Evolutionary conservation across 1,140 invertebrate species (phyloP).

Genomic region (Apis cerana): DNA sequence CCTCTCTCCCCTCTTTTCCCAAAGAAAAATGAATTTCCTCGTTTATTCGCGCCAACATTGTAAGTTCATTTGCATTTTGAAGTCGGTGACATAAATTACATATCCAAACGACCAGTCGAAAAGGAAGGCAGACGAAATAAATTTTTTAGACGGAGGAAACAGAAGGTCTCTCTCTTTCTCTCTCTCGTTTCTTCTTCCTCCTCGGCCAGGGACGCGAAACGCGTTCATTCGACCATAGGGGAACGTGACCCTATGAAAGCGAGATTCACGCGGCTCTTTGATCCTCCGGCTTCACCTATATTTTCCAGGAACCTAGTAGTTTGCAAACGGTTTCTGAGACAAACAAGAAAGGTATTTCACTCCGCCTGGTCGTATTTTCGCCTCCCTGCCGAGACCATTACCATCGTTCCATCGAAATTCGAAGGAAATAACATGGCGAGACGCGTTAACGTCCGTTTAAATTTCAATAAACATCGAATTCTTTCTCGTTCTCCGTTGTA

Average conservation of each 20-base stretch:
- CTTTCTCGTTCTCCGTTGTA: neutral
- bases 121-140: conserved; percentile 11
- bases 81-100: conserved; percentile 16
- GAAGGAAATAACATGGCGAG: neutral
- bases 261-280: conserved; percentile 54
- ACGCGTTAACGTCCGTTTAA: neutral
- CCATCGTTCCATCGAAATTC: neutral
- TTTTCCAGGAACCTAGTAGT: conserved; percentile 41
- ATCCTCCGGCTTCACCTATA: conserved; percentile 48
- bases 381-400: neutral
- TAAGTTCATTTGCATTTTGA: conserved; percentile 15
- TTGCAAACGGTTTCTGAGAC: conserved; percentile 39
- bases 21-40: conserved; percentile 10
- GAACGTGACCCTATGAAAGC: conserved; percentile 61
- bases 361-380: neutral
- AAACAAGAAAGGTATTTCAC: conserved; percentile 29
- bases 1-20: neutral
- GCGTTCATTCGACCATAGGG: conserved; percentile 48
- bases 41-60: neutral
- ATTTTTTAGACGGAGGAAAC: conserved; percentile 34
- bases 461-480: neutral
- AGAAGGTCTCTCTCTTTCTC: conserved; percentile 20
- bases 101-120: neutral
- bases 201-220: conserved; percentile 38
- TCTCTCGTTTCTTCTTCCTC: neutral